Evolutionary conservation across 2,797 vertebrate genomes (phyloP).

Genomic region (Crenuchus spilurus): DNA sequence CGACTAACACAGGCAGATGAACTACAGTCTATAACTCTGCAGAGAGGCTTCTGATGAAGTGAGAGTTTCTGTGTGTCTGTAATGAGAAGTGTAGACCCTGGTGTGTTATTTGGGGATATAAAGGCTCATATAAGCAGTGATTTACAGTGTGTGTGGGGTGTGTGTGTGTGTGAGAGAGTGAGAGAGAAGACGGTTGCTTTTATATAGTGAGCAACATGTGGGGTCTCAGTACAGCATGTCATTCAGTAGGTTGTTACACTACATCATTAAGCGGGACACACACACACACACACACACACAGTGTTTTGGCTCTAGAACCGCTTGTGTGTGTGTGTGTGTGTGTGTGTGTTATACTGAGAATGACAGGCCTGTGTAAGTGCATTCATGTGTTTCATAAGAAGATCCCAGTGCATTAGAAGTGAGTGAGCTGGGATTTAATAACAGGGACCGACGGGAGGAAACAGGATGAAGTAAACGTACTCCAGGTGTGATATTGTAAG

Average conservation of each 20-base stretch:
- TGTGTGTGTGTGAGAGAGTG: too few species aligned
- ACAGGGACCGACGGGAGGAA: not conserved
- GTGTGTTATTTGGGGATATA: not conserved
- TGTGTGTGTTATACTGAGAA: not conserved
- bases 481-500: too few species aligned
- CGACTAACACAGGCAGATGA: too few species aligned
- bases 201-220: conserved; percentile 16
- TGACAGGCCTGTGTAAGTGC: not conserved
- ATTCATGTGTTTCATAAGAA: not conserved
- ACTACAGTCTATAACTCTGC: too few species aligned
- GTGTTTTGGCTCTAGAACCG: not conserved
- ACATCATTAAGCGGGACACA: not conserved
- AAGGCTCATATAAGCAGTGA: not conserved
- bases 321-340: not conserved
- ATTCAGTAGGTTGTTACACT: not conserved
- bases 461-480: not conserved
- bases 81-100: not conserved
- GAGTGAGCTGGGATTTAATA: not conserved
- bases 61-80: not conserved
- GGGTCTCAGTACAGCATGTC: not conserved
- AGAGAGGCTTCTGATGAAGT: not conserved
- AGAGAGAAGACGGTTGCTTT: not conserved
- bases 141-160: conserved; percentile 26
- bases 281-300: conserved; percentile 4
- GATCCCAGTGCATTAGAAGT: not conserved